Evolutionary conservation across 2,888 invertebrate species (phyloP), one percentile per base, ranked within the genome.

Genomic region (Sialis fuliginosa): DNA sequence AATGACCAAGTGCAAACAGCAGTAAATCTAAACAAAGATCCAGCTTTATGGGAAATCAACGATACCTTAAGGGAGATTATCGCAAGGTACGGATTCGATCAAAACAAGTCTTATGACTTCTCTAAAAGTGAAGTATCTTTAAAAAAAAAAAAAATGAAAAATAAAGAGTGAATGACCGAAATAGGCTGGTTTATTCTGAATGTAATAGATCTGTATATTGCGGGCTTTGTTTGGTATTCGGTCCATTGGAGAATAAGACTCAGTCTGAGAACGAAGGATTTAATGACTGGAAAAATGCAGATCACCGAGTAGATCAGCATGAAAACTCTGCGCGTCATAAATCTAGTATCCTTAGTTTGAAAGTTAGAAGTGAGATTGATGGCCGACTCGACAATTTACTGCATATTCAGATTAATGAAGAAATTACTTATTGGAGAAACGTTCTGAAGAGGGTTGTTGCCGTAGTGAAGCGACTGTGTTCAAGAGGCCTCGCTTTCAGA

Each of bases 251-350:
- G 12, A n/a, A 42, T 33, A 13, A 9, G 5, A 50, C 47, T 46
- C 48, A 52, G 40, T 52, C 53, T 39, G 50, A 52, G 44, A 48
- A 53, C 41, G 51, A 51, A 52, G 54, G 54, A 51, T 54, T 53
- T 43, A 53, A 52, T 53, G 49, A 54, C 41, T 53, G 55, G 53
- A 54, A 54, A 52, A 53, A 54, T 49, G 52, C 52, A 51, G 50
- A 48, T 44, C 13, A 42, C 34, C 51, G 51, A 49, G 49, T 51
- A 47, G 47, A 45, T 49, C 43, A 54, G 42, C 54, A 54, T 52
- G 54, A 54, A 53, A 54, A 52, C 48, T 54, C 52, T 52, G 48
- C 49, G 12, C 45, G 43, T 51, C 54, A 53, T 51, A 54, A 54
- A 51, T 52, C 48, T 44, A 47, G 50, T 49, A 49, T 52, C 10